Evolutionary conservation across 1,140 invertebrate species (phyloP), one percentile per base, ranked within the genome.

Genomic region (Diachasmimorpha longicaudata): DNA sequence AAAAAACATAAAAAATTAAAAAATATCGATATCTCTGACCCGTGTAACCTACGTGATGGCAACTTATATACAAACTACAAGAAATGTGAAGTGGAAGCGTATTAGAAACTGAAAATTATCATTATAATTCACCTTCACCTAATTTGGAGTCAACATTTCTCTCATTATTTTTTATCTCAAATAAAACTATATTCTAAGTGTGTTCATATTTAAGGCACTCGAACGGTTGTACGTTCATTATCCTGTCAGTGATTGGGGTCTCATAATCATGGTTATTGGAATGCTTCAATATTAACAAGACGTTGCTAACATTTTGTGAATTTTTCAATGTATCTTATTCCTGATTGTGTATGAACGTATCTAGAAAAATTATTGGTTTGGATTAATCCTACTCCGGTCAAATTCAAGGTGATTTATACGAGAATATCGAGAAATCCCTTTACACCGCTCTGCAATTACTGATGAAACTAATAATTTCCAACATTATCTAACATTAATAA

Each of bases 131-230:
- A 55, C 10, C 21, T 52, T n/a, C 25, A 72, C 58, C 58, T 14
- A 63, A 31, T 36, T 72, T 44, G n/a, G 25, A 55, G 19, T 25
- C 16, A 4, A 72, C 25, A 52, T 31, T 55, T 72, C 52, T 55
- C 48, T 9, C 48, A 21, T 67, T 31, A 21, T 6, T 67, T 10
- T 42, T 42, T 9, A 42, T 46, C 44, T n/a, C 46, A 13, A 44
- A 42, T n/a, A 19, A 16, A 42, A 36, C 21, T 70, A 5, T 23
- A 2, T 2, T 46, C 42, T 31, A 31, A 14, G 19, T 55, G 25
- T 72, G 8, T 72, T 72, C 21, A 19, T 70, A 9, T 70, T 70
- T 70, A 63, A 63, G 58, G 58, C 58, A 63, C 58, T 63, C 31
- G 10, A 42, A 70, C 21, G 36, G 23, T 70, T 14, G n/a, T 70